Conservation (phyloP, 2,888 invertebrate species). For the Pimpla rufipes region DNA sequence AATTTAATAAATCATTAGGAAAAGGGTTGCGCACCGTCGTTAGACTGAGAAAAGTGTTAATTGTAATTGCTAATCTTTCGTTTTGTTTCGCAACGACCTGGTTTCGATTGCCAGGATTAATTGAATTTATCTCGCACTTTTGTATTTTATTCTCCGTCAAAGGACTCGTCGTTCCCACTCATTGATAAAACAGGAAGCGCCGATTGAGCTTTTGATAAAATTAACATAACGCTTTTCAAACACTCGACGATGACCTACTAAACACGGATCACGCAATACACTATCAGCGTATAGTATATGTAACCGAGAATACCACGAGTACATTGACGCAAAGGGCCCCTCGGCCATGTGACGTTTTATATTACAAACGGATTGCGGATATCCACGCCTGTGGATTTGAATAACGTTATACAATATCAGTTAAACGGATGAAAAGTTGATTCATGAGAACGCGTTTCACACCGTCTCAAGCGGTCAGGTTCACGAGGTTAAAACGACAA, state of each 20-base stretch:
- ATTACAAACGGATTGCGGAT: neutral
- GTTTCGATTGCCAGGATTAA: no score
- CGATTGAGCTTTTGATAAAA: slow-evolving; percentile 10
- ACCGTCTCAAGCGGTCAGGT: neutral
- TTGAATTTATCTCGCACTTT: no score
- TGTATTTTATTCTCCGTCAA: neutral
- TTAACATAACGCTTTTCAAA: slow-evolving; percentile 14
- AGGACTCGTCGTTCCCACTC: neutral
- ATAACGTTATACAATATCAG: neutral
- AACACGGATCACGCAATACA: slow-evolving; percentile 25
- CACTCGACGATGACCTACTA: slow-evolving; percentile 35
- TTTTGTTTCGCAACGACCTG: no score
- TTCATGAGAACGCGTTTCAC: neutral
- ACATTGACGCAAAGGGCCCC: slow-evolving; percentile 6
- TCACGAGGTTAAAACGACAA: neutral
- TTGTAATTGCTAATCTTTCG: no score
- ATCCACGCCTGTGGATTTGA: neutral
- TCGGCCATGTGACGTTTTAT: neutral
- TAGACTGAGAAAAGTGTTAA: no score
- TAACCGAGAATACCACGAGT: slow-evolving; percentile 36
- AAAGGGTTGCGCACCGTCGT: no score
- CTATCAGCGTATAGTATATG: slow-evolving; percentile 8
- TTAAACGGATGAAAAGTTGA: slow-evolving; percentile 1
- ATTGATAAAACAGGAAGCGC: neutral
- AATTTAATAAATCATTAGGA: neutral